phyloP scores from a whole-genome alignment of 2,888 invertebrate genomes.

The Brenthis hecate region DNA sequence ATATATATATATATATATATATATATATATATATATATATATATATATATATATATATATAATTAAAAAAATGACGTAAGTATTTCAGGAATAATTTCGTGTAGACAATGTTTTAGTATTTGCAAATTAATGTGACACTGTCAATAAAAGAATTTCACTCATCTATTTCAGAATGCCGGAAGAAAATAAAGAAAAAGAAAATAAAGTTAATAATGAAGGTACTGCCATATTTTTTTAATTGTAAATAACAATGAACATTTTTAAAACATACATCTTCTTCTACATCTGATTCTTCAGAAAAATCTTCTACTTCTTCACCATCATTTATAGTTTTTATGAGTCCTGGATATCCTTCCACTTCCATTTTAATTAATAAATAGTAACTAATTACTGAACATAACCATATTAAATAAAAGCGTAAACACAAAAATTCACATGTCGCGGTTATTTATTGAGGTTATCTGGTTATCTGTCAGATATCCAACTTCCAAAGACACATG shows the following conservation, averaged over 20 bases:
- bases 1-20: neutral
- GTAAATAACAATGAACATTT: neutral
- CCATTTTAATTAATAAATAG: constrained; percentile 41
- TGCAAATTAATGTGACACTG: constrained; percentile 17
- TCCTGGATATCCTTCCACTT: constrained; percentile 72
- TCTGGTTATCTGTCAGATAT: constrained; percentile 8
- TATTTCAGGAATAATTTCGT: neutral
- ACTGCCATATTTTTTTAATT: neutral
- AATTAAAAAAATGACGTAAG: neutral
- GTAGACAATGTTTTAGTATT: constrained; percentile 3
- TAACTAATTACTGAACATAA: neutral
- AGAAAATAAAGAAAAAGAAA: constrained; percentile 12
- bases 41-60: neutral
- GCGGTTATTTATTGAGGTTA: neutral
- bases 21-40: neutral
- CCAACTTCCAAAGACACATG: constrained; percentile 6
- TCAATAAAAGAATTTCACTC: constrained; percentile 15
- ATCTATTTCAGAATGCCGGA: constrained; percentile 11
- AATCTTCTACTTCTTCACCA: constrained; percentile 90
- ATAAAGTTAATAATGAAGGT: constrained; percentile 4
- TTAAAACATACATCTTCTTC: constrained; percentile 86
- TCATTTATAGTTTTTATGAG: constrained; percentile 93
- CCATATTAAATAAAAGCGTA: neutral
- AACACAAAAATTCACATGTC: constrained; percentile 22
- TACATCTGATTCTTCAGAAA: constrained; percentile 90